These are phyloP conservation scores for Drosophila borealis DNA, from an alignment of 2,888 invertebrate genomes.

Conservation along the genomic window DNA sequence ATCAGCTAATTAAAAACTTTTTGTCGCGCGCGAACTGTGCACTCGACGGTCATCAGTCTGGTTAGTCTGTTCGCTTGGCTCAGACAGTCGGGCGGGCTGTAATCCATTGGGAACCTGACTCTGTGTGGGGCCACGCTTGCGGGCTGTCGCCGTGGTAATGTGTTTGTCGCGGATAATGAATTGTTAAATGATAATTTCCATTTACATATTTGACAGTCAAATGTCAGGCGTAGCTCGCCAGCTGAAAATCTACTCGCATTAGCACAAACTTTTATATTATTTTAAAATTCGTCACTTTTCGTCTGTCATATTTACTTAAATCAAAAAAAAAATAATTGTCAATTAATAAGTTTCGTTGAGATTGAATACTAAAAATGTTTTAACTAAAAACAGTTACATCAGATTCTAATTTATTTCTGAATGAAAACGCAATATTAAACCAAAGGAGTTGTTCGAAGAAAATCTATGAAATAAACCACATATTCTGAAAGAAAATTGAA, in stretches of 20 bases:
- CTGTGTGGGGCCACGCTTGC: neutral
- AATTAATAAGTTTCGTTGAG: too few relatives aligned
- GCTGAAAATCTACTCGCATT: neutral
- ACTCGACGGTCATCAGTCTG: slow-evolving; percentile 66
- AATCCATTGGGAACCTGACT: slow-evolving; percentile 20
- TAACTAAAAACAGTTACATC: too few relatives aligned
- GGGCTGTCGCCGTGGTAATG: slow-evolving; percentile 35
- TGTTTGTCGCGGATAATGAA: slow-evolving; percentile 48
- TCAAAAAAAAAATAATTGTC: too few relatives aligned
- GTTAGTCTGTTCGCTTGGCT: slow-evolving; percentile 28
- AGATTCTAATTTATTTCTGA: too few relatives aligned
- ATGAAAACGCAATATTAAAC: too few relatives aligned
- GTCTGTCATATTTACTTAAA: too few relatives aligned
- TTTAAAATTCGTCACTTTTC: neutral
- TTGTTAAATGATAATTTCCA: slow-evolving; percentile 31
- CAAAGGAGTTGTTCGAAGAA: too few relatives aligned
- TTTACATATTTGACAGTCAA: slow-evolving; percentile 14
- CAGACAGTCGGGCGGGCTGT: too few relatives aligned
- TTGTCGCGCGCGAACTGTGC: slow-evolving; percentile 39
- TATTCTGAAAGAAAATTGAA: too few relatives aligned
- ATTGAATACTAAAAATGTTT: too few relatives aligned
- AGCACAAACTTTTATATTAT: neutral
- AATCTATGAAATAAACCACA: too few relatives aligned
- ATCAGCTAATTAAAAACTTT: slow-evolving; percentile 83
- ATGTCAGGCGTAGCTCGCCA: slow-evolving; percentile 3